Conservation (phyloP, 2,888 invertebrate genomes). For the Ptilodon capucinus region DNA sequence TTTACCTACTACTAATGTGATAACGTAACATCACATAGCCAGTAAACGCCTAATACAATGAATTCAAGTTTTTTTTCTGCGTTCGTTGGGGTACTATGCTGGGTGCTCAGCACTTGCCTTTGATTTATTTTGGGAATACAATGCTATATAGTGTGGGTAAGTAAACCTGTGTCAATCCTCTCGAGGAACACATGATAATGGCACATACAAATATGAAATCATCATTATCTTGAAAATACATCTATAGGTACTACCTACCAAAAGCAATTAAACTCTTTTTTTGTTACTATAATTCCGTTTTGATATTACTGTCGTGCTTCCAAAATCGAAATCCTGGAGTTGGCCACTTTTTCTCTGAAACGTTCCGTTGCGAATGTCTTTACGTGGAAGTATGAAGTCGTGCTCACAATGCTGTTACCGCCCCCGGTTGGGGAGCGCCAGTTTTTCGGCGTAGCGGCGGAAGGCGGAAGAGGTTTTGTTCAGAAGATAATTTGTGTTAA, state of each 20-base stretch:
- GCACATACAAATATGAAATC: too few species aligned
- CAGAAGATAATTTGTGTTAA: not conserved
- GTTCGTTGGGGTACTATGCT: too few species aligned
- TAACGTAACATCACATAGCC: too few species aligned
- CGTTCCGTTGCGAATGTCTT: conserved; percentile 4
- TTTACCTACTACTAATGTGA: too few species aligned
- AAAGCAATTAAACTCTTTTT: not conserved
- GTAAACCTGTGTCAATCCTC: too few species aligned
- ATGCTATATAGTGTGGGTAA: too few species aligned
- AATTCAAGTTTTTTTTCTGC: too few species aligned
- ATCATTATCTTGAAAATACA: too few species aligned
- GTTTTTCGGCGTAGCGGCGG: conserved; percentile 18
- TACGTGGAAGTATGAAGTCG: conserved; percentile 14
- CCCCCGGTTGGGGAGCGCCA: conserved; percentile 19
- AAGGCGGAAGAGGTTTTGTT: conserved; percentile 17
- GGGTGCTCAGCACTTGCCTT: too few species aligned
- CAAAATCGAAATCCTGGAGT: conserved; percentile 13
- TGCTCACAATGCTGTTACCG: conserved; percentile 13
- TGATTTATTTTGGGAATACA: too few species aligned
- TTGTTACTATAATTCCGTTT: not conserved
- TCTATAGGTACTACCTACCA: not conserved
- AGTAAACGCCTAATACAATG: too few species aligned
- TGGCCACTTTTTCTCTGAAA: conserved; percentile 27
- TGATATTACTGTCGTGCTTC: conserved; percentile 13
- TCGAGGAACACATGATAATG: too few species aligned